Base-by-base conservation (phyloP, 2,888 invertebrate genomes). In the Lobophora halterata region DNA sequence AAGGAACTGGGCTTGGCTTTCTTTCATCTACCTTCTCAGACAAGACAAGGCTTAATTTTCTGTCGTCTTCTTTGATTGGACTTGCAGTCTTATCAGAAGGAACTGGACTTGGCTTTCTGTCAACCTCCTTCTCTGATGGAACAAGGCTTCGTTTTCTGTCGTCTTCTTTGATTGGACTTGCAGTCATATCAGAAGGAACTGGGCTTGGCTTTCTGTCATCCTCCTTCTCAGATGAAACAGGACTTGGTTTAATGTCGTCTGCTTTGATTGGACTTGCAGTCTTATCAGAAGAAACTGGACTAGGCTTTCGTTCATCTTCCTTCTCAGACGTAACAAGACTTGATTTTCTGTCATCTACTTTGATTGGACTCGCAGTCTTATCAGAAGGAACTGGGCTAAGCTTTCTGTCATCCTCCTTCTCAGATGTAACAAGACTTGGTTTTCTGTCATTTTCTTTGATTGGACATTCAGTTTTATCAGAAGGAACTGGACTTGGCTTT, bases 291-390 rank as follows among this genome's bases (percentile, higher is more conserved):
- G n/a, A n/a, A 2, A 35, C 31, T 0, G 27, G 36, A 12, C 32
- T 55, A 0, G 39, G 7, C n/a, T n/a, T n/a, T n/a, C n/a, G n/a
- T n/a, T n/a, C n/a, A n/a, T n/a, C n/a, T n/a, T 31, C 27, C 12
- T 49, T 47, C 0, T 51, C 44, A 1, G 23, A 12, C n/a, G n/a
- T n/a, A 2, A 23, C 39, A 5, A 30, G 36, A 10, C 40, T 45
- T 6, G 30, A 9, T 7, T 17, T 40, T 20, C 37, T 43, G 0
- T 38, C 40, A 4, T 10, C 17, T 0, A 31, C 17, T 2, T 7
- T n/a, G n/a, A n/a, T n/a, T n/a, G n/a, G n/a, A n/a, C n/a, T n/a
- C n/a, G n/a, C n/a, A n/a, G n/a, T n/a, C n/a, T 21, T 25, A 8
- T 6, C 17, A 25, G 27, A 34, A 3, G 9, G 26, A 43, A 0